phyloP scores from a whole-genome alignment of 2,888 invertebrate genomes.

The Thymelicus acteon region DNA sequence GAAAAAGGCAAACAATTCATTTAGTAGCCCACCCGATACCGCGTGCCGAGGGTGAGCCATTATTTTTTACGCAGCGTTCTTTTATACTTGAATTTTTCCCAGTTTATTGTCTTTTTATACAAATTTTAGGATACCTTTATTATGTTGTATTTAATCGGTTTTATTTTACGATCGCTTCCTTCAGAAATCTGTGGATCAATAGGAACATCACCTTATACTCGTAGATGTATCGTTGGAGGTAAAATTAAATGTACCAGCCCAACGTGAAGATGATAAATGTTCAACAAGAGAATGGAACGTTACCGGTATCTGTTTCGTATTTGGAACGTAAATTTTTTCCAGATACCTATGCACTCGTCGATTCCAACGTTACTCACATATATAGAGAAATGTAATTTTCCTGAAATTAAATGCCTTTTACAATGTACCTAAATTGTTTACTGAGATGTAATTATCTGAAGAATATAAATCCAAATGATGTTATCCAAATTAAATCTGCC shows the following conservation, averaged over 20 bases:
- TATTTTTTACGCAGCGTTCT: slow-evolving; percentile 76
- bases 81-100: slow-evolving; percentile 69
- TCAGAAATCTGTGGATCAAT: slow-evolving; percentile 19
- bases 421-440: no score
- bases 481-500: no score
- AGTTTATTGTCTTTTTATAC: slow-evolving; percentile 75
- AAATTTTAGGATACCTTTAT: slow-evolving; percentile 61
- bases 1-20: slow-evolving; percentile 79
- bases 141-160: slow-evolving; percentile 45
- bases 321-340: neutral
- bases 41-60: slow-evolving; percentile 65
- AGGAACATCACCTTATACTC: slow-evolving; percentile 3
- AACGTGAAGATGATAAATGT: slow-evolving; percentile 5
- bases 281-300: neutral
- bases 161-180: slow-evolving; percentile 43
- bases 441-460: no score
- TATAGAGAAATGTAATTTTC: no score
- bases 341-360: neutral
- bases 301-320: neutral
- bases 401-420: no score
- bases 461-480: no score
- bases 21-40: slow-evolving; percentile 63
- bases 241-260: neutral
- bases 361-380: neutral
- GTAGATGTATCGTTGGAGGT: neutral